Base-by-base conservation (phyloP, 2,113 vertebrate genomes). In the Menura novaehollandiae region DNA sequence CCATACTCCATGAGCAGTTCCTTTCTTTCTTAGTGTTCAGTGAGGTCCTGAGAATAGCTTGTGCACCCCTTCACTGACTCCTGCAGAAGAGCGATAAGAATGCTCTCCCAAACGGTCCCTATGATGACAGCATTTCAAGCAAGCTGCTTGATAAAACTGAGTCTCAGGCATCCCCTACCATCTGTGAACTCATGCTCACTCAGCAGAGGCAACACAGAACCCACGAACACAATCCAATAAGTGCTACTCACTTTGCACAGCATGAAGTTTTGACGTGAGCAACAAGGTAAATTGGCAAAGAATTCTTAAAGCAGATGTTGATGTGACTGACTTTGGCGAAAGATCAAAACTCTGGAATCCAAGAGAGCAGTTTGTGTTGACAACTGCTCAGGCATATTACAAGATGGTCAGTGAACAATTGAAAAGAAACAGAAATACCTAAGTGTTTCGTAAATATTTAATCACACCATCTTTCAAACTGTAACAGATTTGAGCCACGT, bases 401-500 rank as follows among this genome's bases (percentile, higher is more conserved):
- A 87, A 84, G 64, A 77, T 5, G 32, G 84, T 47, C 76, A 84
- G 35, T 51, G 52, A 91, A 74, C 56, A 89, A 32, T 0, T 9
- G 67, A 64, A 64, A 94, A 87, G 28, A 81, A 92, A 84, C 2
- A 41, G 55, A 89, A 84, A 89, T n/a, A 26, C 37, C 33, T 24
- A 72, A 72, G 8, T 66, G 22, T 77, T 89, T 53, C 39, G n/a
- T 81, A 89, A 87, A 87, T 94, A 84, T 58, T 91, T 94, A 37
- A 92, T 46, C 52, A 74, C 13, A 28, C 18, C 12, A 15, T 58
- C 59, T 94, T 86, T 51, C 55, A 49, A 49, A 58, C 27, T 13
- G 8, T 60, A 92, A 79, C 0, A 3, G 22, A 68, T 77, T 76
- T 87, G 7, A 14, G 11, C 5, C 18, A 23, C 0, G 0, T 43